Conservation (phyloP, 2,113 vertebrate genomes). For the Sigmodon hispidus region DNA sequence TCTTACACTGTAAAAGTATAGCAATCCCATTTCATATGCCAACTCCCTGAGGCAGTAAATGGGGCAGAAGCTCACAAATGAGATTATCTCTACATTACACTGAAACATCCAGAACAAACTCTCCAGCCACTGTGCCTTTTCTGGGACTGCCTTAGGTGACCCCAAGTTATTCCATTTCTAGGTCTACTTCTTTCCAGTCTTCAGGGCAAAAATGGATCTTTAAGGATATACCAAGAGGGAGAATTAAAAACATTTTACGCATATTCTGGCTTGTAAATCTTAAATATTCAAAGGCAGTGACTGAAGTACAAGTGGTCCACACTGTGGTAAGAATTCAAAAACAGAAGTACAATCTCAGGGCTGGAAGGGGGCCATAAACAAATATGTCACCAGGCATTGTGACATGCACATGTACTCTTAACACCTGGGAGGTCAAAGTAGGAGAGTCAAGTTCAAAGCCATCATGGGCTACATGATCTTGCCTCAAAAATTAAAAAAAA, state of each 20-base stretch:
- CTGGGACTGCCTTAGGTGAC: background rate
- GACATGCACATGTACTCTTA: background rate
- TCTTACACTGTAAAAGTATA: background rate
- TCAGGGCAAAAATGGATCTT: background rate
- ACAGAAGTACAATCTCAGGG: background rate
- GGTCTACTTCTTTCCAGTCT: background rate
- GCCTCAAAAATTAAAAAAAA: background rate
- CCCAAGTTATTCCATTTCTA: background rate
- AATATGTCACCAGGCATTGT: background rate
- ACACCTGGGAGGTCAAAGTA: background rate
- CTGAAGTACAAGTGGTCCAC: background rate
- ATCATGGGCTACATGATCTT: background rate
- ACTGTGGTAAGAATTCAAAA: background rate
- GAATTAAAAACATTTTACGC: background rate
- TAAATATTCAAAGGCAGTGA: background rate
- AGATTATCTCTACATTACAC: background rate
- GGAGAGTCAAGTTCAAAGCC: background rate
- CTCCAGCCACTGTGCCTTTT: background rate
- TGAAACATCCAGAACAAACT: conserved; percentile 3
- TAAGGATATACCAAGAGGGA: background rate
- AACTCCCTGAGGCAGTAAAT: background rate
- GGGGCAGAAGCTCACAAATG: background rate
- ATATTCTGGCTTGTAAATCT: conserved; percentile 26
- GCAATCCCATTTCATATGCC: background rate
- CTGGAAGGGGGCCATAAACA: background rate